Base-by-base conservation (phyloP, 1,140 invertebrate genomes). In the Tribolium castaneum region DNA sequence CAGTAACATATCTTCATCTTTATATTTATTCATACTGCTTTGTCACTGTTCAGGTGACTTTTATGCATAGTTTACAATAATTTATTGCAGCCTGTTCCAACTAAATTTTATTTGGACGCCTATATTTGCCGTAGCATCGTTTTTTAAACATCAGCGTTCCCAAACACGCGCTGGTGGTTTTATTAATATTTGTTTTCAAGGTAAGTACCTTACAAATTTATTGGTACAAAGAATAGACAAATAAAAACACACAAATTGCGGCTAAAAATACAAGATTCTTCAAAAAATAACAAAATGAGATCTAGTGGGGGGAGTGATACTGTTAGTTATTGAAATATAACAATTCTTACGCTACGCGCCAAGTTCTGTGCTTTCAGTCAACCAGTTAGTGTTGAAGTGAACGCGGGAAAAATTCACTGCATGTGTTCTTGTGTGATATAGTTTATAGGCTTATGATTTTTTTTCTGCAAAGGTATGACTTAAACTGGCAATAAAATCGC, bases 331-430 rank as follows among this genome's bases (percentile, higher is more conserved):
- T 35, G 59, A 66, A 66, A 66, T 66, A 66, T 66, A 66, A 66
- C 59, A 66, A 66, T 66, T 66, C 59, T 66, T 66, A 35, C 59
- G 10, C 59, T 35, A 66, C 59, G 59, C 59, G 59, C 59, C 59
- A 66, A 66, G 59, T 66, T 66, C 59, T 66, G 25, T 66, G 59
- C 30, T 66, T 66, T 66, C 59, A 66, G 59, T 66, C 59, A 66
- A 66, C 59, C 59, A 66, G 59, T 66, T 13, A 2, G 59, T 66
- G 59, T 66, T 66, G 59, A 66, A 66, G 59, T 66, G 59, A 66
- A 66, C 59, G 59, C 59, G 59, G 59, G 59, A 66, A 66, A 66
- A 66, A 7, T 25, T 6, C 30, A 66, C 13, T 35, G 59, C 6
- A 66, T 66, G 59, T 35, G 59, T 30, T 34, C 12, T 14, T 35